phyloP scores from a whole-genome alignment of 1,140 invertebrate genomes.

The Heterodera schachtii region DNA sequence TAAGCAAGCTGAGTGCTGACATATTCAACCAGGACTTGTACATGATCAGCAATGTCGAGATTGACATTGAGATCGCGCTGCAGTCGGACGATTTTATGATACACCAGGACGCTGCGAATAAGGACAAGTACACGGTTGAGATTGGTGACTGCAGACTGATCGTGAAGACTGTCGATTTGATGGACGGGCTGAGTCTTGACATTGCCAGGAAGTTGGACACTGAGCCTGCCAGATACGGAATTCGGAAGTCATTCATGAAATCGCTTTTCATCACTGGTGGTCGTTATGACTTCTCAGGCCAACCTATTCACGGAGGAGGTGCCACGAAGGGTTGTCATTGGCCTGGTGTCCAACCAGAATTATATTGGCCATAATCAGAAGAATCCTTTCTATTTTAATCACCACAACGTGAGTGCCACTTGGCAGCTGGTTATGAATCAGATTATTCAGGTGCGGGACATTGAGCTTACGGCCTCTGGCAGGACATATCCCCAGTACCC shows the following conservation, averaged over 20 bases:
- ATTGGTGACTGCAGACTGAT: not conserved
- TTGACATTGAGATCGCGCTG: conserved; percentile 10
- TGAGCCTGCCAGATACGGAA: too few relatives aligned
- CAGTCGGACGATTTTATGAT: conserved; percentile 3
- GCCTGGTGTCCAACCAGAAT: too few relatives aligned
- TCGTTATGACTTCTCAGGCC: too few relatives aligned
- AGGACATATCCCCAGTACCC: too few relatives aligned
- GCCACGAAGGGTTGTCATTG: conserved; percentile 13
- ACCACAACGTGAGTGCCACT: conserved; percentile 15
- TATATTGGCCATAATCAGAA: too few relatives aligned
- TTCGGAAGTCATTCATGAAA: too few relatives aligned
- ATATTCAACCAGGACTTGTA: conserved; percentile 22
- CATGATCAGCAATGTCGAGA: conserved; percentile 4
- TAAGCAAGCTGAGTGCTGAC: conserved; percentile 4
- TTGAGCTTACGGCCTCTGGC: too few relatives aligned
- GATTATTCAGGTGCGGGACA: not conserved
- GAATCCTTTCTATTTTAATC: not conserved
- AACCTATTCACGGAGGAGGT: conserved; percentile 35
- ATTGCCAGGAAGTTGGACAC: too few relatives aligned
- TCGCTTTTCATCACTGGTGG: too few relatives aligned
- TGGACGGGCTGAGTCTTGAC: conserved; percentile 31
- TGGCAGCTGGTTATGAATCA: not conserved
- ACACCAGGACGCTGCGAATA: not conserved
- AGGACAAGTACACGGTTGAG: not conserved
- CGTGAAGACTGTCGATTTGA: conserved; percentile 24